phyloP scores from a whole-genome alignment of 2,797 vertebrate genomes.

The Siniperca obscura region DNA sequence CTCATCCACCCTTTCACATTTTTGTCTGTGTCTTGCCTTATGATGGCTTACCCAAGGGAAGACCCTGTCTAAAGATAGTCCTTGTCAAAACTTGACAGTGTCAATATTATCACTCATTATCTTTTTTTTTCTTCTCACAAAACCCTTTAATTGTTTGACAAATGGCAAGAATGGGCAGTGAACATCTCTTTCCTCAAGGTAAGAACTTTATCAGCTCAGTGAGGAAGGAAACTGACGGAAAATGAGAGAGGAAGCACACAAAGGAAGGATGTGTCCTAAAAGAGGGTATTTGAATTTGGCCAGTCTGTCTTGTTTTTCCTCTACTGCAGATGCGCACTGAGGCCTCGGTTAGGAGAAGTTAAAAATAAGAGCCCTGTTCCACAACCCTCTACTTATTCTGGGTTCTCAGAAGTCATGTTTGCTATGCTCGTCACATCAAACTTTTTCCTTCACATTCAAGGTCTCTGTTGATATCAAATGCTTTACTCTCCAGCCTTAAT shows the following conservation, averaged over 20 bases:
- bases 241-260: constrained; percentile 64
- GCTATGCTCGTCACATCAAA: constrained; percentile 45
- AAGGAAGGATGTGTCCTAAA: constrained; percentile 75
- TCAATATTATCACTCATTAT: constrained; percentile 5
- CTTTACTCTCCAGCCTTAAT: not conserved
- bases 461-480: constrained; percentile 20
- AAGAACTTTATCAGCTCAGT: constrained; percentile 42
- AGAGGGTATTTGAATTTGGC: constrained; percentile 65
- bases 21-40: constrained; percentile 8
- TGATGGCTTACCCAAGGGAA: not conserved
- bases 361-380: constrained; percentile 74
- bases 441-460: constrained; percentile 1
- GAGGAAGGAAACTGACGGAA: constrained; percentile 71
- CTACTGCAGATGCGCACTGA: constrained; percentile 66
- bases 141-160: constrained; percentile 13
- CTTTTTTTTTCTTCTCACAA: not conserved
- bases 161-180: constrained; percentile 8
- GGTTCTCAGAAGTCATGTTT: constrained; percentile 58
- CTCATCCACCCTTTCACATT: constrained; percentile 13
- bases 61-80: constrained; percentile 1
- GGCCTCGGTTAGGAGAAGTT: constrained; percentile 67
- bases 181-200: constrained; percentile 60
- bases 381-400: constrained; percentile 77
- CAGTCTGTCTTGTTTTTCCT: constrained; percentile 56
- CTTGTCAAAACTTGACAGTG: constrained; percentile 1